A percentile compares a stretch with the other conserved stretches of the same genome.
Conservation (phyloP, 1,140 invertebrate species). For the Zaprionus gabonicus region DNA sequence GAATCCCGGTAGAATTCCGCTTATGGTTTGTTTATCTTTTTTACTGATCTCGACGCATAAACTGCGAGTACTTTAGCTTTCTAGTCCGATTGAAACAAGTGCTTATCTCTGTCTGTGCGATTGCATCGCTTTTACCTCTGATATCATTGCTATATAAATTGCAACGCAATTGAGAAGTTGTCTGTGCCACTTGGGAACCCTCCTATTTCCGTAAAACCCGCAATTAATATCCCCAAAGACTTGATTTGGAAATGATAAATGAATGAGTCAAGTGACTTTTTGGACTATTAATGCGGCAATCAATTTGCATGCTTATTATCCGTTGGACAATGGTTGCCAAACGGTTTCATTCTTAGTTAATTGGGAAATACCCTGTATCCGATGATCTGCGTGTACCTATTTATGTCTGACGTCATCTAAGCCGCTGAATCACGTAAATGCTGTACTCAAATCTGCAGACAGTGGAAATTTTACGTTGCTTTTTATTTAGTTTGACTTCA, state of each 20-base stretch:
- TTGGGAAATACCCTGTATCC: background rate
- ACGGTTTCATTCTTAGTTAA: background rate
- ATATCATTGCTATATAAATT: slow-evolving; percentile 47
- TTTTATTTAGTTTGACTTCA: slow-evolving; percentile 17
- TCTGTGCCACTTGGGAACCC: background rate
- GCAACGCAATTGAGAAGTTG: slow-evolving; percentile 30
- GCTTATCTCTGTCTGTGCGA: slow-evolving; percentile 37
- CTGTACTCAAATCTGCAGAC: slow-evolving; percentile 6
- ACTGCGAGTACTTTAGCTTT: background rate
- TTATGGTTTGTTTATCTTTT: slow-evolving; percentile 21
- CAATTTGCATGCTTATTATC: slow-evolving; percentile 23
- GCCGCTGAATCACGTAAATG: background rate
- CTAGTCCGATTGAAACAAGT: background rate
- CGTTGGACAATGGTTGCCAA: too few relatives aligned
- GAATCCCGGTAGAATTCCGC: background rate
- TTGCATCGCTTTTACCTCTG: slow-evolving; percentile 52
- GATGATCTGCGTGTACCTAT: background rate
- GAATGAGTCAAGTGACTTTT: slow-evolving; percentile 15
- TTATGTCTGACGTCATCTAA: background rate
- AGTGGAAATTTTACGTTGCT: slow-evolving; percentile 53
- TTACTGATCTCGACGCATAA: background rate
- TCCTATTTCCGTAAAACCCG: background rate
- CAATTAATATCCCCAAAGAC: slow-evolving; percentile 4
- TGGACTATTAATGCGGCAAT: slow-evolving; percentile 17
- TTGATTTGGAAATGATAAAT: slow-evolving; percentile 11